A percentile compares a stretch with the other conserved stretches of the same genome.
These are phyloP conservation scores for Papilio elwesi DNA, from an alignment of 2,888 invertebrate genomes.

Conservation along the genomic window DNA sequence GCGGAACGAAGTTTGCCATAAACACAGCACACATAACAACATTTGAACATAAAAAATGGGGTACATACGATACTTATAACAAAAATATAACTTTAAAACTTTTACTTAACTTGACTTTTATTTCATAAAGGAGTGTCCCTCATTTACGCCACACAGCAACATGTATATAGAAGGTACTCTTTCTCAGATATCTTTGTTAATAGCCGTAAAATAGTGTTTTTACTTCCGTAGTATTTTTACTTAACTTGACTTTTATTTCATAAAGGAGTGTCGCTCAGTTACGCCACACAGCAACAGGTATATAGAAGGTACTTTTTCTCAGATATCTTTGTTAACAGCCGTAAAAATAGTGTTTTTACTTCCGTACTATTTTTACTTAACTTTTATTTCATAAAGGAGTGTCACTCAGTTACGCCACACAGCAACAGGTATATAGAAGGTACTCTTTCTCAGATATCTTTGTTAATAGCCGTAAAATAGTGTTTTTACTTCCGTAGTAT, in stretches of 20 bases:
- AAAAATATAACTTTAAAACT: too few relatives aligned
- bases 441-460: too few relatives aligned
- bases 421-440: too few relatives aligned
- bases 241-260: too few relatives aligned
- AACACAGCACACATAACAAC: too few relatives aligned
- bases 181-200: constrained; percentile 30
- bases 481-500: too few relatives aligned
- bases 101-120: too few relatives aligned
- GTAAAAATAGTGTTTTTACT: constrained; percentile 29
- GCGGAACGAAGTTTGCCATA: too few relatives aligned
- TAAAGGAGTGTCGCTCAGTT: constrained; percentile 21
- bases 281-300: constrained; percentile 19
- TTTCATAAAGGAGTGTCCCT: constrained; percentile 15
- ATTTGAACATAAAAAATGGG: too few relatives aligned
- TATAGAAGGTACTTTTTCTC: constrained; percentile 34
- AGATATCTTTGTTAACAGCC: constrained; percentile 23
- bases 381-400: constrained; percentile 7
- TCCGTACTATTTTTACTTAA: constrained; percentile 24
- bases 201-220: constrained; percentile 26
- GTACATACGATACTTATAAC: too few relatives aligned
- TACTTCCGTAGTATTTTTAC: constrained; percentile 27
- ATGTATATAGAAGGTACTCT: constrained; percentile 32
- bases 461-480: too few relatives aligned
- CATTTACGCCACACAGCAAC: constrained; percentile 16
- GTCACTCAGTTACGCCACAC: too few relatives aligned